These are phyloP conservation scores for Bolinopsis microptera DNA, from an alignment of 37 sponge, comb jelly and placozoan genomes.

Conservation along the genomic window DNA sequence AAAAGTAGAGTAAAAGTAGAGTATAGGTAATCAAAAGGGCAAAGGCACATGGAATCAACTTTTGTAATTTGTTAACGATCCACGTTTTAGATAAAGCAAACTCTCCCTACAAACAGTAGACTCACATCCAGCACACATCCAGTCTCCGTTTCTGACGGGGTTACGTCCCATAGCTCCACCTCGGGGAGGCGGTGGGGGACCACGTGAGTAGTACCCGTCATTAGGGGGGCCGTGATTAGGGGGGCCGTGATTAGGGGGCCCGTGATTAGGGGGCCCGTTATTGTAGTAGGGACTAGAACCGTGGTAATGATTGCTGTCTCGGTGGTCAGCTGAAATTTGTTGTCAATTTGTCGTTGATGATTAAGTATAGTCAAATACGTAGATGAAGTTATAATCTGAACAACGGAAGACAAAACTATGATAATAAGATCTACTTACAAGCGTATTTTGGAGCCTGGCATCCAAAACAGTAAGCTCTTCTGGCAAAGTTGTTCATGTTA, in stretches of 20 bases:
- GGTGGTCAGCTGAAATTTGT: background rate
- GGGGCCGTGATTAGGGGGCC: background rate
- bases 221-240: background rate
- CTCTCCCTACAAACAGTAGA: too few relatives aligned
- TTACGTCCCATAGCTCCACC: background rate
- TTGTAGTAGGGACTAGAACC: background rate
- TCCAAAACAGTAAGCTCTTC: conserved; percentile 20
- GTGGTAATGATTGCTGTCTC: conserved; percentile 29
- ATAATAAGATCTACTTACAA: too few relatives aligned
- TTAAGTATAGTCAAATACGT: too few relatives aligned
- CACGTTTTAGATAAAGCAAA: too few relatives aligned
- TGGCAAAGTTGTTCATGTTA: conserved; percentile 43
- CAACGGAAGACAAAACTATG: too few relatives aligned
- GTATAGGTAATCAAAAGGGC: too few relatives aligned
- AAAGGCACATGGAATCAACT: too few relatives aligned
- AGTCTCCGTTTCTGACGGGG: conserved; percentile 54
- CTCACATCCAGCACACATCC: conserved; percentile 39
- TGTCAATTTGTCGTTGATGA: too few relatives aligned
- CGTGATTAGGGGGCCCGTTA: background rate
- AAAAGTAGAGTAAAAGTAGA: too few relatives aligned
- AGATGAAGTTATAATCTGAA: too few relatives aligned
- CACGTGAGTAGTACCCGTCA: background rate
- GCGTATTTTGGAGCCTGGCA: conserved; percentile 36
- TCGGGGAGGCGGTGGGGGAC: conserved; percentile 3
- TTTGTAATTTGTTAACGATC: too few relatives aligned